Evolutionary conservation across 2,888 invertebrate genomes (phyloP).

Genomic region (Macaria notata): DNA sequence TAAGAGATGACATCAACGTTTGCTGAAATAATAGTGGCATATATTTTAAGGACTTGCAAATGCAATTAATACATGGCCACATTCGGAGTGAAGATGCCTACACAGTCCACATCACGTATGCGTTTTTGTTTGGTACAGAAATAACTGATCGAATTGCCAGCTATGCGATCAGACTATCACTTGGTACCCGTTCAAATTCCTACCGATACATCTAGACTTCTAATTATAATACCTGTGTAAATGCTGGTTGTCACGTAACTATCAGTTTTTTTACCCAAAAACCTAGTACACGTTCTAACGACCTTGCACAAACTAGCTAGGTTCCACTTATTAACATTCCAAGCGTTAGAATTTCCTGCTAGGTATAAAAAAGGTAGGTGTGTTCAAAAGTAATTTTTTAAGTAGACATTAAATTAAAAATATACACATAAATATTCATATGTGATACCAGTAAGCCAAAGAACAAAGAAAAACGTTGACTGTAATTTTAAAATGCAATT

Average conservation of each 20-base stretch:
- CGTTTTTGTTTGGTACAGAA: slow-evolving; percentile 6
- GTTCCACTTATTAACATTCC: slow-evolving; percentile 19
- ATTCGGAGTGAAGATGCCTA: background rate
- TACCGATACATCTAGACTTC: slow-evolving; percentile 1
- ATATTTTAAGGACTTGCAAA: too few relatives aligned
- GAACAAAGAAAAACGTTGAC: slow-evolving; percentile 7
- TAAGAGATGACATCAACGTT: too few relatives aligned
- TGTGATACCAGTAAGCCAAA: background rate
- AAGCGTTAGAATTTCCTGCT: slow-evolving; percentile 19
- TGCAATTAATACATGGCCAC: too few relatives aligned
- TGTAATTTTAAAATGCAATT: background rate
- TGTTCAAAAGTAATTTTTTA: slow-evolving; percentile 9
- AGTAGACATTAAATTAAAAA: slow-evolving; percentile 10
- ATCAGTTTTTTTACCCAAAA: slow-evolving; percentile 9
- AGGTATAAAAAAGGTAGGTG: slow-evolving; percentile 9
- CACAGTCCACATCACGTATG: slow-evolving; percentile 11
- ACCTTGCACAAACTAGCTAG: slow-evolving; percentile 15
- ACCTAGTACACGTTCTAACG: slow-evolving; percentile 16
- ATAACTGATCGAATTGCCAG: slow-evolving; percentile 1
- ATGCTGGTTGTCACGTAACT: slow-evolving; percentile 11
- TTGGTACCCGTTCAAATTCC: slow-evolving; percentile 2
- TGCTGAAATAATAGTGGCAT: too few relatives aligned
- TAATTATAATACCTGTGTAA: background rate
- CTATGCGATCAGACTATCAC: background rate
- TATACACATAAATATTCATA: slow-evolving; percentile 7